A percentile compares a stretch with the other conserved stretches of the same genome.
Conservation (phyloP, 2,888 invertebrate species). For the Poecilus cupreus region DNA sequence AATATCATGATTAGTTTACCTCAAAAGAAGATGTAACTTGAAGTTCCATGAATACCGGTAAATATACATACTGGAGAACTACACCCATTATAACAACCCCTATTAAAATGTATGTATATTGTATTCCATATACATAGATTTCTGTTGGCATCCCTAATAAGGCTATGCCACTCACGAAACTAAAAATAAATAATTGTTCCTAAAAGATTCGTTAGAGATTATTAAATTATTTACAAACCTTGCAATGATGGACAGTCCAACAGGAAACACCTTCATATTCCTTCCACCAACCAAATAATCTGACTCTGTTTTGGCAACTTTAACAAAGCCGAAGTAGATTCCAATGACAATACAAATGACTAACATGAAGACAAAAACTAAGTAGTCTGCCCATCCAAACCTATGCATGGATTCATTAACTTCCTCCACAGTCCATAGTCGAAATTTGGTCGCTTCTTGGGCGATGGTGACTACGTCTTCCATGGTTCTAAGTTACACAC, state of each 20-base stretch:
- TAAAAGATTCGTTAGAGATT: too few species aligned
- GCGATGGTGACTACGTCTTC: too few species aligned
- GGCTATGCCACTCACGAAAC: slow-evolving; percentile 41
- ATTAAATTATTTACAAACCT: slow-evolving; percentile 74
- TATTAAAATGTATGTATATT: slow-evolving; percentile 80
- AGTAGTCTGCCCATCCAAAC: slow-evolving; percentile 82
- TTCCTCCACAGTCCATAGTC: not conserved
- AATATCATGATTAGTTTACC: slow-evolving; percentile 74
- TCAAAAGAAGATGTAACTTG: slow-evolving; percentile 83
- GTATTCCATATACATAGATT: slow-evolving; percentile 85
- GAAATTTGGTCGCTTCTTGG: not conserved
- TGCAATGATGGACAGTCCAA: slow-evolving; percentile 89
- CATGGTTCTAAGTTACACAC: too few species aligned
- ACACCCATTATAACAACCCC: slow-evolving; percentile 81
- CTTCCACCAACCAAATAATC: slow-evolving; percentile 89
- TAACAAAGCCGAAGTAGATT: slow-evolving; percentile 87
- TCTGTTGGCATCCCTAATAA: slow-evolving; percentile 82
- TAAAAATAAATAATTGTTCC: slow-evolving; percentile 81
- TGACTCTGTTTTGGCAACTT: slow-evolving; percentile 78
- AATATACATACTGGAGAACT: slow-evolving; percentile 79
- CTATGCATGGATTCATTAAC: slow-evolving; percentile 68
- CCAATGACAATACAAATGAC: slow-evolving; percentile 87
- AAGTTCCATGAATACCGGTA: slow-evolving; percentile 83
- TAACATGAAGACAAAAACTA: slow-evolving; percentile 86
- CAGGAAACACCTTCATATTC: slow-evolving; percentile 87